Percentiles rank a stretch among this genome's conserved stretches.
These are phyloP conservation scores for Nezara viridula DNA, from an alignment of 2,888 invertebrate genomes.

Conservation along the genomic window DNA sequence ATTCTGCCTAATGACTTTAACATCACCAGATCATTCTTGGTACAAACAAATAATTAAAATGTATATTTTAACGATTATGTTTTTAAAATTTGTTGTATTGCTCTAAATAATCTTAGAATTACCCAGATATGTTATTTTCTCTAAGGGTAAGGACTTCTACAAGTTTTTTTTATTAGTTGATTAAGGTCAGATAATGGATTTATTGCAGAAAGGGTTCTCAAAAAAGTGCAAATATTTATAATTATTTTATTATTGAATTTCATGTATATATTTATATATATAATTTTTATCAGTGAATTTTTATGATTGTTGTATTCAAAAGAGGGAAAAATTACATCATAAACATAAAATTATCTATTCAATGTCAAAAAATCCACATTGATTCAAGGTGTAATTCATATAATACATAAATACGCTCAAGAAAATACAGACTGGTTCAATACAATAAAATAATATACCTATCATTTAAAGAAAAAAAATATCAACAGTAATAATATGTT, in stretches of 20 bases:
- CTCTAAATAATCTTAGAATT: too few relatives aligned
- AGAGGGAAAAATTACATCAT: neutral
- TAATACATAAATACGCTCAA: neutral
- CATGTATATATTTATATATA: neutral
- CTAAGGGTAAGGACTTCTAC: neutral
- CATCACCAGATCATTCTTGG: too few relatives aligned
- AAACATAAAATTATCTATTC: constrained; percentile 32
- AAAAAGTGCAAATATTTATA: neutral
- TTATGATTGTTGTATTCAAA: neutral
- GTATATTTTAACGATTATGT: too few relatives aligned
- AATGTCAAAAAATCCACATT: neutral
- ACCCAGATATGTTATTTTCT: neutral
- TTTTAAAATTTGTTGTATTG: too few relatives aligned
- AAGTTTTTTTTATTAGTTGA: neutral
- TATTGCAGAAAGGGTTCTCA: neutral
- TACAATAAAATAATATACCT: neutral
- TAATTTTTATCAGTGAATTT: neutral
- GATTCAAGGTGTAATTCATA: neutral
- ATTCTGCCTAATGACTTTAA: too few relatives aligned
- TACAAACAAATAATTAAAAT: too few relatives aligned
- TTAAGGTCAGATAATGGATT: neutral
- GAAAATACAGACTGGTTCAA: neutral
- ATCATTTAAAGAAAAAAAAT: neutral
- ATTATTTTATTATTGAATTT: neutral
- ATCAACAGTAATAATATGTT: neutral